These are phyloP conservation scores for Forbesichthys papilliferus DNA, from an alignment of 2,113 vertebrate genomes.

Conservation along the genomic window DNA sequence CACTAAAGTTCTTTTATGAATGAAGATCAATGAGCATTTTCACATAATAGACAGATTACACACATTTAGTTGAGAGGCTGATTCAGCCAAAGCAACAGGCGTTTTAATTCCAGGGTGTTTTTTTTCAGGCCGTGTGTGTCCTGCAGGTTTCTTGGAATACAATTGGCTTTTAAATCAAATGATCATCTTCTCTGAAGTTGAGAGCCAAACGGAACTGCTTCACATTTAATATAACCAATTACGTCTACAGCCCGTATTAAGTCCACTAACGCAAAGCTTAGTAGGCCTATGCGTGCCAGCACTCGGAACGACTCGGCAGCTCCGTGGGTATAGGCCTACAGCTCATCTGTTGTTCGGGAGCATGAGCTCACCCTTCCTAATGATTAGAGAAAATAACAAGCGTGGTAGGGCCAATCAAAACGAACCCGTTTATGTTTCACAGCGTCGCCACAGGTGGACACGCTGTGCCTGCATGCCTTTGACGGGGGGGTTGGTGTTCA, in stretches of 20 bases:
- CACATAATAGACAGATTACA: constrained; percentile 16
- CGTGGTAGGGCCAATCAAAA: constrained; percentile 19
- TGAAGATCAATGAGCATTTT: constrained; percentile 5
- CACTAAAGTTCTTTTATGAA: constrained; percentile 1
- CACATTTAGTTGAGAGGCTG: not conserved
- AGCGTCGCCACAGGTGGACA: constrained; percentile 16
- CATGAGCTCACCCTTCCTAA: constrained; percentile 28
- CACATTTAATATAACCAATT: no score
- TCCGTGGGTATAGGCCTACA: not conserved
- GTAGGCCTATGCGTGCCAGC: no score
- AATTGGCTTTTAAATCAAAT: not conserved
- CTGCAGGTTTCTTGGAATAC: not conserved
- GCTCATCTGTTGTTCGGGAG: constrained; percentile 22
- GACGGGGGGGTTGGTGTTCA: constrained; percentile 2
- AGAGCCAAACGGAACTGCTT: no score
- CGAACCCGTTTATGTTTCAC: constrained; percentile 12
- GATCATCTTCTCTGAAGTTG: no score
- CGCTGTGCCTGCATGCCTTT: not conserved
- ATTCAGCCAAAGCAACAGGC: not conserved
- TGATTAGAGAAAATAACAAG: constrained; percentile 5
- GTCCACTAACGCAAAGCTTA: no score
- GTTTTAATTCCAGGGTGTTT: not conserved
- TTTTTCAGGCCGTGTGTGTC: not conserved
- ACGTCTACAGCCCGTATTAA: no score
- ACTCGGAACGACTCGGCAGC: no score